These are phyloP conservation scores for Smutsia gigantea DNA, from an alignment of 2,797 vertebrate genomes.

Conservation along the genomic window DNA sequence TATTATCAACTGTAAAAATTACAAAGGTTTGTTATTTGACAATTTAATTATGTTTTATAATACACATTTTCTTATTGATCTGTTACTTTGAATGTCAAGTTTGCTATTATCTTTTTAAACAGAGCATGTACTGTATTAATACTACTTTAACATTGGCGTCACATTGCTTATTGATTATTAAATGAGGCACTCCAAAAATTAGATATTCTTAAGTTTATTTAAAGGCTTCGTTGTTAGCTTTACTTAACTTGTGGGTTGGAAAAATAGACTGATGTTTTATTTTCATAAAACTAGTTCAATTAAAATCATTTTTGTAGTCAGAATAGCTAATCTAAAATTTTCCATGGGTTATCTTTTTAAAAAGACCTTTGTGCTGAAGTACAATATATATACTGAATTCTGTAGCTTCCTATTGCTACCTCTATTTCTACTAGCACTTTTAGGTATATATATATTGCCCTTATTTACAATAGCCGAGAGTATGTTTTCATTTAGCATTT, in stretches of 20 bases:
- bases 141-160: constrained; percentile 59
- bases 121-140: constrained; percentile 42
- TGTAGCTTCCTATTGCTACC: not conserved
- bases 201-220: constrained; percentile 39
- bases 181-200: constrained; percentile 59
- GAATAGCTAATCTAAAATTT: not conserved
- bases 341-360: not conserved
- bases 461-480: not conserved
- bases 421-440: not conserved
- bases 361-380: not conserved
- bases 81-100: constrained; percentile 70
- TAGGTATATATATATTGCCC: not conserved
- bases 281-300: constrained; percentile 33
- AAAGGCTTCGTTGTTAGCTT: constrained; percentile 1
- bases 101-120: constrained; percentile 59
- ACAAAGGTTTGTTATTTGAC: constrained; percentile 74
- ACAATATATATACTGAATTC: not conserved
- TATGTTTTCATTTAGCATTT: not conserved
- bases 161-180: constrained; percentile 61
- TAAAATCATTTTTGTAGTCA: not conserved
- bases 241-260: constrained; percentile 37
- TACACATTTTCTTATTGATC: constrained; percentile 66
- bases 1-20: constrained; percentile 80
- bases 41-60: constrained; percentile 67
- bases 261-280: constrained; percentile 24